phyloP scores from a whole-genome alignment of 2,113 vertebrate genomes.

The Mobula birostris region DNA sequence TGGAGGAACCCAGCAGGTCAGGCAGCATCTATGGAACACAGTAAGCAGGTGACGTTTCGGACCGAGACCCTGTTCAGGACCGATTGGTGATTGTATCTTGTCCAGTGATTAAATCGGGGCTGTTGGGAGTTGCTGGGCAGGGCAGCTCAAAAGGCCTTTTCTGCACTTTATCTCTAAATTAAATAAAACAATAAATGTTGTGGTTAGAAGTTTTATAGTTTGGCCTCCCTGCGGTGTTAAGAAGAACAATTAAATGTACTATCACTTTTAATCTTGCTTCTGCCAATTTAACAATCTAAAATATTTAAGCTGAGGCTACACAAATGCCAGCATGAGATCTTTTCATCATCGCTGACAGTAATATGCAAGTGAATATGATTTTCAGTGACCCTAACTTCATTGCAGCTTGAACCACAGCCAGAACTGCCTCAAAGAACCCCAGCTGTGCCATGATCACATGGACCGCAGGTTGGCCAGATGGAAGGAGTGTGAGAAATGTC shows the following conservation, averaged over 20 bases:
- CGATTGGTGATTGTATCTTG: no score
- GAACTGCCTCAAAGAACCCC: not conserved
- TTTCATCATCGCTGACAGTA: not conserved
- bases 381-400: not conserved
- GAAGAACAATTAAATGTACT: not conserved
- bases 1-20: no score
- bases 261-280: not conserved
- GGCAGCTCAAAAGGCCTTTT: no score
- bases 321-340: not conserved
- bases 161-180: no score
- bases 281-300: not conserved
- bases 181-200: not conserved
- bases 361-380: constrained; percentile 23
- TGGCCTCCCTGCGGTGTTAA: not conserved
- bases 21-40: no score
- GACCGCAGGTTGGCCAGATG: constrained; percentile 11
- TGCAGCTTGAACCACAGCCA: constrained; percentile 14
- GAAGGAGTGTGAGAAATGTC: constrained; percentile 28
- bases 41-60: no score
- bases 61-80: no score
- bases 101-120: no score
- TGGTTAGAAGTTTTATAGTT: not conserved
- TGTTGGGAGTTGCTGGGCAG: no score
- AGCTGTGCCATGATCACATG: not conserved
- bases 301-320: not conserved